Evolutionary conservation across 2,888 invertebrate genomes (phyloP), one percentile per base, ranked within the genome.

Genomic region (Dyspetes luteomarginatus): DNA sequence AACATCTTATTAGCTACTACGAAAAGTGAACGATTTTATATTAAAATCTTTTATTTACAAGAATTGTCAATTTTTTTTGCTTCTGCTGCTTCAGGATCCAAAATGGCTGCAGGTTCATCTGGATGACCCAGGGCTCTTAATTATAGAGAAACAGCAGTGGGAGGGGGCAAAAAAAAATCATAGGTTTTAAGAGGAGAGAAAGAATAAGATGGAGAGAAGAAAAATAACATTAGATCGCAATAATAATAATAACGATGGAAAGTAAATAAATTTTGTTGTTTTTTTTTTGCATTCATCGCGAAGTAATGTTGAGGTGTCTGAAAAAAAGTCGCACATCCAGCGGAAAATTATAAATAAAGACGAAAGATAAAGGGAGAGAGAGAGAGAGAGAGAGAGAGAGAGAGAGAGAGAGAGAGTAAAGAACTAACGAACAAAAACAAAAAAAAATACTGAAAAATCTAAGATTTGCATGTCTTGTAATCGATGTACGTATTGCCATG

Each of bases 401-500:
- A 72, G 30, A 41, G 60, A 56, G 50, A 64, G 12, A 64, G 69
- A 52, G 28, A 26, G 22, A 71, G 58, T 19, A 15, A 41, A 69
- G 55, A 64, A 19, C 15, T 28, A 68, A 36, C 22, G 22, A 73
- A 74, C 62, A 78, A 71, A 74, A 55, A 9, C 28, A 68, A 62
- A 77, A 68, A 36, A 30, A 36, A 78, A 48, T 43, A 45, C n/a
- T 15, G 48, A 65, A 58, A 60, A 79, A 74, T 55, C 50, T 67
- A 71, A 64, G 74, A 67, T 72, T 80, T 80, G 76, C 80, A 72
- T 80, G 80, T 78, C 78, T 79, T 67, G 78, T 76, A 83, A 67
- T 83, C 78, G 83, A 81, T 83, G 81, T 83, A 78, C 69, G 74
- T 83, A 60, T 83, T 76, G 75, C 77, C 77, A 82, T 78, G 73